Evolutionary conservation across 2,797 vertebrate species (phyloP).

Genomic region (Channa striata): DNA sequence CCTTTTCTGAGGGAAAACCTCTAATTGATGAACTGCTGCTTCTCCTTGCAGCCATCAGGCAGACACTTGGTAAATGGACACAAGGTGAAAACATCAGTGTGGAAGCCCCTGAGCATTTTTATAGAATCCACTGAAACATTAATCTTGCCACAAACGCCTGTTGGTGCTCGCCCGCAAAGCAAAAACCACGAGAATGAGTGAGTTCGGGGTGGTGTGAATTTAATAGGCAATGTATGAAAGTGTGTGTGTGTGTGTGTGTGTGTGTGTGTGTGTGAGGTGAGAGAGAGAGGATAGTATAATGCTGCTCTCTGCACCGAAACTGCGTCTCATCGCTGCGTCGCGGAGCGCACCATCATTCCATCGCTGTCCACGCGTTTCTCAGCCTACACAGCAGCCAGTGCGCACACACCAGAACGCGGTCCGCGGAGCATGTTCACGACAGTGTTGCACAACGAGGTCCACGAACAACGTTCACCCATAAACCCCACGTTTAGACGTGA

Average conservation of each 20-base stretch:
- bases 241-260: conserved; percentile 23
- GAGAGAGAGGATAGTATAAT: conserved; percentile 54
- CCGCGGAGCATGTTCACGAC: conserved; percentile 57
- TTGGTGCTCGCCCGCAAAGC: conserved; percentile 38
- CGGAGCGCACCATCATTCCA: conserved; percentile 77
- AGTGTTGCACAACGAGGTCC: conserved; percentile 70
- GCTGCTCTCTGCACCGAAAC: conserved; percentile 79
- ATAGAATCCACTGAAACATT: conserved; percentile 16
- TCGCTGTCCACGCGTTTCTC: conserved; percentile 76
- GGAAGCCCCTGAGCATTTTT: conserved; percentile 32
- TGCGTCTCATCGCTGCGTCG: conserved; percentile 76
- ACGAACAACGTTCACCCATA: conserved; percentile 31
- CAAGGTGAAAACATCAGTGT: conserved; percentile 21
- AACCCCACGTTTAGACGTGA: conserved; percentile 3
- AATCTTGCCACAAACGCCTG: conserved; percentile 25
- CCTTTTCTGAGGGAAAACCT: conserved; percentile 8
- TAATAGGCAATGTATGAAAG: conserved; percentile 42
- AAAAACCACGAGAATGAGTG: conserved; percentile 16
- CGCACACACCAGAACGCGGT: conserved; percentile 56
- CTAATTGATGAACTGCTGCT: conserved; percentile 38
- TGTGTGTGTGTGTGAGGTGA: conserved; percentile 44
- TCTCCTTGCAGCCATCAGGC: conserved; percentile 41
- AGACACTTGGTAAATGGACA: conserved; percentile 38
- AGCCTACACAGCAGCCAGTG: conserved; percentile 78
- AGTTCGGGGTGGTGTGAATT: conserved; percentile 55